Conservation (phyloP, 2,797 vertebrate species). For the Acanthiza pusilla region DNA sequence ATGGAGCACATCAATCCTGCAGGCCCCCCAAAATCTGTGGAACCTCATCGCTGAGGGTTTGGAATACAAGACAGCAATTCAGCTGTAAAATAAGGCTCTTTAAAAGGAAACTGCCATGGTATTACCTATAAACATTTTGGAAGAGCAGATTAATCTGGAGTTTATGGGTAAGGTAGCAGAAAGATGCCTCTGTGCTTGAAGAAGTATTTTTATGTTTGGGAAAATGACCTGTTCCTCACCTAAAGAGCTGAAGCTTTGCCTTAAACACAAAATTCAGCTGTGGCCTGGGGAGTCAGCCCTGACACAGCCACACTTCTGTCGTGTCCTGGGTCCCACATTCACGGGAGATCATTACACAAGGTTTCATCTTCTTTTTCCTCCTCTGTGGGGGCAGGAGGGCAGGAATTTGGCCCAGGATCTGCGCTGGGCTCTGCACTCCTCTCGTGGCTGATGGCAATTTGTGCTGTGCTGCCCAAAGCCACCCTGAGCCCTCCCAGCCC, state of each 20-base stretch:
- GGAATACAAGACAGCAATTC: background rate
- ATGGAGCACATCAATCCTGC: background rate
- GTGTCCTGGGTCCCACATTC: background rate
- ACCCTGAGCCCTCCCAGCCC: background rate
- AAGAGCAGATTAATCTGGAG: background rate
- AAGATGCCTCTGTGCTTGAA: background rate
- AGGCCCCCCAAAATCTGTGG: background rate
- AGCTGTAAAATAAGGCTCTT: background rate
- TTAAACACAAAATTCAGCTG: background rate
- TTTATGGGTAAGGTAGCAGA: background rate
- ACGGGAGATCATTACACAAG: background rate
- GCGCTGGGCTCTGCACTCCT: fast-evolving
- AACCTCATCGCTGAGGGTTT: background rate
- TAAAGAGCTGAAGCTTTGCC: background rate
- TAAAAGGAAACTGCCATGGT: background rate
- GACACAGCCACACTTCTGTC: fast-evolving
- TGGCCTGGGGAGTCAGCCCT: background rate
- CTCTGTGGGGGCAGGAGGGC: background rate
- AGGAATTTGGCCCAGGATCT: background rate
- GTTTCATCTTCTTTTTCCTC: background rate
- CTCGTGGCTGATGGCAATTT: background rate
- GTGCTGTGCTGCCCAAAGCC: background rate
- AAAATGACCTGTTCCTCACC: background rate
- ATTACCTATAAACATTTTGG: background rate
- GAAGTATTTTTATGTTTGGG: background rate